Evolutionary conservation across 2,888 invertebrate species (phyloP), one percentile per base, ranked within the genome.

Genomic region (Barypeithes pellucidus): DNA sequence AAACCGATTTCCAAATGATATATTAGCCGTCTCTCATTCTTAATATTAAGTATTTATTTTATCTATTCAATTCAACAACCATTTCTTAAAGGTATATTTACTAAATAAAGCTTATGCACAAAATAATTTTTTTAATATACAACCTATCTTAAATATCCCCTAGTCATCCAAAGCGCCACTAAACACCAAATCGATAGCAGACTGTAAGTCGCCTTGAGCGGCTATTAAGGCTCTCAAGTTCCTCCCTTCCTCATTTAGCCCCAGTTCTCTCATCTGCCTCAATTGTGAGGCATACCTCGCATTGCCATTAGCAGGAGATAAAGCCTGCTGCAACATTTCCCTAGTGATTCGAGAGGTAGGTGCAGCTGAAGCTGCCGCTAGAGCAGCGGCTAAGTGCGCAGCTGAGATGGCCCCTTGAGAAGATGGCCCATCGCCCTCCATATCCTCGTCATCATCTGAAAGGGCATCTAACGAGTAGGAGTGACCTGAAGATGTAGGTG

Each of bases 151-250:
- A n/a, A n/a, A n/a, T n/a, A n/a, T 8, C 7, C 16, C 7, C 14
- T 54, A 76, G 39, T 76, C 76, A 70, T 85, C 85, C 68, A 87
- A 84, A 54, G 85, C 86, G 43, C 91, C 91, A 78, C 89, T 93
- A 82, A 97, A 94, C 20, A 98, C 93, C 65, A 98, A 88, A 85
- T 97, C 96, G 69, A 97, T 92, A 14, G 98, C 98, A 18, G 94
- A 94, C 82, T 95, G 95, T 2, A 98, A 93, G 84, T 97, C 95
- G 66, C 98, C 97, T 78, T 87, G 84, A 59, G 94, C 93, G 67
- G 94, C 91, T 76, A 93, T 91, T 45, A 98, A 87, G 2, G 96
- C 97, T 78, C 94, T 91, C n/a, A 95, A 86, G 83, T 97, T 97
- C 63, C 94, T 88, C 2, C 91, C 89, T 82, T 96, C 95, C 85